Evolutionary conservation across 2,888 invertebrate species (phyloP), one percentile per base, ranked within the genome.

Genomic region (Acrocera orbiculus): DNA sequence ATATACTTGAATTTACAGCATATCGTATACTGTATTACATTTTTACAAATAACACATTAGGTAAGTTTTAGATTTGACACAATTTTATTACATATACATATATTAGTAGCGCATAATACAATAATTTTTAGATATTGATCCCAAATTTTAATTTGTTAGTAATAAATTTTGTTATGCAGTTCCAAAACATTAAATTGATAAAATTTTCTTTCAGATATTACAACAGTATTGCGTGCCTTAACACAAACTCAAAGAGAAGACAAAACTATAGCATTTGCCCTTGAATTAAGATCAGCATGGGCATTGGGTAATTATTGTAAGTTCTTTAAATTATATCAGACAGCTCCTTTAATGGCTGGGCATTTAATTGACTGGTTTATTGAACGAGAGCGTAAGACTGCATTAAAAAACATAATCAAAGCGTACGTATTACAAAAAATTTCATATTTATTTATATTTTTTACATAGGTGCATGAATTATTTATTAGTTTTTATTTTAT

Each of bases 351-450:
- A 53, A 96, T 98, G 96, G 81, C 89, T 28, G 86, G 86, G 37
- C 92, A 86, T 64, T 71, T 99, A 45, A 83, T 98, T 66, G 95
- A 96, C 65, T 92, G 95, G 90, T 96, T 96, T 70, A 74, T 90
- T 55, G 85, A 90, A 44, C 71, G 96, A 52, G 93, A 95, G 61
- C 70, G 98, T 53, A 92, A 86, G 64, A 65, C 68, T 48, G 95
- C 92, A 51, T 69, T 96, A 53, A 90, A 82, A 64, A 73, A 75
- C 58, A 82, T 96, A 61, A 73, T 93, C 46, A 96, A 92, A 76
- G 79, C 92, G 93, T 98, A 86, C 69, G 93, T 90, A 73, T 61
- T 35, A 24, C 20, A 24, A 40, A 14, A 29, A 17, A 29, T 6
- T 19, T 29, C 11, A n/a, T 17, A 14, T 7, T 37, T 14, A 24